phyloP scores from a whole-genome alignment of 2,113 vertebrate genomes.

The Mungos mungo region DNA sequence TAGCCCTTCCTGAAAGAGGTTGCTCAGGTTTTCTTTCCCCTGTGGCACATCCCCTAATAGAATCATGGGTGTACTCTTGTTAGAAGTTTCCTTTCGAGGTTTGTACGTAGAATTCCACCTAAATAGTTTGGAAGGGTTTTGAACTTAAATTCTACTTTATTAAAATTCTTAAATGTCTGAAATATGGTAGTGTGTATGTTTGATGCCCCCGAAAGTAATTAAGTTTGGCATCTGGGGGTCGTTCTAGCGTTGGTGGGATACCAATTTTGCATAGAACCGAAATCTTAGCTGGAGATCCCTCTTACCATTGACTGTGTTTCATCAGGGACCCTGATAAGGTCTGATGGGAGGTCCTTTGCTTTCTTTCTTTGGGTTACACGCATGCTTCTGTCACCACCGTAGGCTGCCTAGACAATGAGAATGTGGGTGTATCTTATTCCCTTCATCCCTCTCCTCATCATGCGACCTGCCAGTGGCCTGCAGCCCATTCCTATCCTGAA shows the following conservation, averaged over 20 bases:
- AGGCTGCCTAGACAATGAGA: background rate
- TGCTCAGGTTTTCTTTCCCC: background rate
- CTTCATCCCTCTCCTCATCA: background rate
- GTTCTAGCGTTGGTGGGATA: background rate
- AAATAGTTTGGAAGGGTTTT: background rate
- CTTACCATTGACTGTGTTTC: background rate
- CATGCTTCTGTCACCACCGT: background rate
- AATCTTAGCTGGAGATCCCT: background rate
- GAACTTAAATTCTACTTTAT: background rate
- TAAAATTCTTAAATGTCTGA: background rate
- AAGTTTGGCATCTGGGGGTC: background rate
- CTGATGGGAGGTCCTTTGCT: rapidly evolving
- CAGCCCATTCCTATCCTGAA: background rate
- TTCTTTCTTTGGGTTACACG: background rate
- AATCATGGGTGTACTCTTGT: background rate
- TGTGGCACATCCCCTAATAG: rapidly evolving
- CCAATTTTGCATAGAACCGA: background rate
- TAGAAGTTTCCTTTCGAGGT: background rate
- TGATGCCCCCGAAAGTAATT: background rate
- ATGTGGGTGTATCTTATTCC: background rate
- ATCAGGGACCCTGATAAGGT: background rate
- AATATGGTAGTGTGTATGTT: background rate
- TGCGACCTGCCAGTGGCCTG: background rate
- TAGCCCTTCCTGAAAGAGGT: background rate
- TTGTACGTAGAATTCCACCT: background rate